Conservation (phyloP, 2,113 vertebrate species). For the Corvus moneduloides region DNA sequence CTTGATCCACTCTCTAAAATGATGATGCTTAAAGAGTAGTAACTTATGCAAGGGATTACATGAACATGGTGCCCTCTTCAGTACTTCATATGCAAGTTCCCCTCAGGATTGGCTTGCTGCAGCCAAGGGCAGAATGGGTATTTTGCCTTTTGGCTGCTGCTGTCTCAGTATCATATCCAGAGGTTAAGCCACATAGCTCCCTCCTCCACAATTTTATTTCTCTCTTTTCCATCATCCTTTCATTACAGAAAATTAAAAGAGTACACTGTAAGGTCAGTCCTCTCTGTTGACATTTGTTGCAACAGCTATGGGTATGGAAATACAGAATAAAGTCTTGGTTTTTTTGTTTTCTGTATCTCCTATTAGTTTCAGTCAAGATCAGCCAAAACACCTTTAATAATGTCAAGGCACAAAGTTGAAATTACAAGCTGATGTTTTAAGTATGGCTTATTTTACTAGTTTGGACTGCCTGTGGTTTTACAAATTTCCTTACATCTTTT, state of each 20-base stretch:
- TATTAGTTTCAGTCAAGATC: background rate
- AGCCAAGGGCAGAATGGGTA: background rate
- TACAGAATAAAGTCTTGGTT: rapidly evolving
- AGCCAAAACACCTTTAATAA: background rate
- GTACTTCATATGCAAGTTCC: background rate
- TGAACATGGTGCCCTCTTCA: background rate
- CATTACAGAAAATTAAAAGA: background rate
- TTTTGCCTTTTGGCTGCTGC: background rate
- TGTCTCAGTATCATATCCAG: background rate
- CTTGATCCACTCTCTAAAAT: background rate
- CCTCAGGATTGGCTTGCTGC: background rate
- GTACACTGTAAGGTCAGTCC: background rate
- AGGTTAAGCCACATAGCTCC: background rate
- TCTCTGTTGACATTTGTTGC: background rate
- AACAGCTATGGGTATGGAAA: background rate
- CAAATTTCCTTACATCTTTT: background rate
- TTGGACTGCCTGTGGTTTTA: background rate
- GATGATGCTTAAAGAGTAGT: background rate
- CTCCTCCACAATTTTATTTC: background rate
- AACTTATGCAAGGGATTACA: background rate
- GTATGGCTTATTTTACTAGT: background rate
- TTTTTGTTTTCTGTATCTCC: background rate
- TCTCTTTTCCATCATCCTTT: background rate
- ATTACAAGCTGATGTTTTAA: background rate
- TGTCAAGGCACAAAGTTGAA: background rate